phyloP scores from a whole-genome alignment of 1,140 invertebrate species.

The Oryctes rhinoceros region DNA sequence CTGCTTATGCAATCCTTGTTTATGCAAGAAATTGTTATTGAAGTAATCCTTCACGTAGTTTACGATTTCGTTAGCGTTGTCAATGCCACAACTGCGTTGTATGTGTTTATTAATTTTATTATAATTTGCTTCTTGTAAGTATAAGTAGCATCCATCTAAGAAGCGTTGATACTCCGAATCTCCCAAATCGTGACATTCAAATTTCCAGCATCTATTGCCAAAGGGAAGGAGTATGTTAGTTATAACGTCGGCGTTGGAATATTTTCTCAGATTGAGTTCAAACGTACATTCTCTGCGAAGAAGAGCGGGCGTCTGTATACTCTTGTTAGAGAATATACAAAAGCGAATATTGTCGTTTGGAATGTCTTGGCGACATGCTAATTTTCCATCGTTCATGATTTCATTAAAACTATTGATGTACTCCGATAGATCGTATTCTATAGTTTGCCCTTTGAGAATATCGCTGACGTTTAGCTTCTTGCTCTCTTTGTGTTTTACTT shows the following conservation, averaged over 20 bases:
- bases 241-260: neutral
- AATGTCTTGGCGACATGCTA: neutral
- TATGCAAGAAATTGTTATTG: neutral
- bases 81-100: neutral
- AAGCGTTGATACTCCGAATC: neutral
- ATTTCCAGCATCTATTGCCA: neutral
- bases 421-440: neutral
- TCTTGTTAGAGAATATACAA: neutral
- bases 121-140: neutral
- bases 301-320: neutral
- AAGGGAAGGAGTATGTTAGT: neutral
- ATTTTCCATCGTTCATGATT: neutral
- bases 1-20: neutral
- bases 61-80: neutral
- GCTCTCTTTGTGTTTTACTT: neutral
- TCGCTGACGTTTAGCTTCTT: neutral
- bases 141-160: neutral
- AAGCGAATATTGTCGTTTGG: neutral
- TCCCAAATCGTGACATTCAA: neutral
- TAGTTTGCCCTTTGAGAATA: neutral
- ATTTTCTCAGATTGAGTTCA: neutral
- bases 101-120: neutral
- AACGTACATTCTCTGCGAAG: neutral
- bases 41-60: neutral
- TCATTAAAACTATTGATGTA: neutral